Evolutionary conservation across 2,113 vertebrate genomes (phyloP), one percentile per base, ranked within the genome.

Genomic region (Marmota monax): DNA sequence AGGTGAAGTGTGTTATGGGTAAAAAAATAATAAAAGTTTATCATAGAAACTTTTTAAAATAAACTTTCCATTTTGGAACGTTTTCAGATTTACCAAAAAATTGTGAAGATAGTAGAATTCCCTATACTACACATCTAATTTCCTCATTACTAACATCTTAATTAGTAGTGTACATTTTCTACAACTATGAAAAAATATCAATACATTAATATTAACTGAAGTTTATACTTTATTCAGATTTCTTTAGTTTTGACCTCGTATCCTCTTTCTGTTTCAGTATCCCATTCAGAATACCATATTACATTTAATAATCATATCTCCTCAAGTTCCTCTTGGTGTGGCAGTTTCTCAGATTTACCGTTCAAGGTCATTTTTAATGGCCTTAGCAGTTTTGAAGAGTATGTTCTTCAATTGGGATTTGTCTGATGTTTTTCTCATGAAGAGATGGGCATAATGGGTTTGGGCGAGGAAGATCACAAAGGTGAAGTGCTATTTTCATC

Each of bases 31-130:
- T 34, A 86, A 88, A 80, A 1, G 1, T 63, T 90, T 88, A 27
- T 78, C 42, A 61, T 27, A 79, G 27, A 45, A 92, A 91, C 14
- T 88, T 96, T 88, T 94, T 53, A 25, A 94, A 95, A 89, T 87
- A 89, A 89, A 56, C 5, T 90, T 93, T 80, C 56, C 34, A 89
- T 86, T 86, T 95, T 95, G 42, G 29, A 78, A 78, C 42, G 72
- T 56, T 89, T 94, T 74, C 56, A 95, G 72, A 73, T 93, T 93
- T 96, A 89, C 32, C 85, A 53, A 77, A 94, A 92, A 80, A 82
- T 29, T 96, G 53, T 82, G 65, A 95, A 65, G 14, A 73, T 95
- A 79, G 17, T 92, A 88, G 39, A 92, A 37, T 78, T 86, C 69
- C 22, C 61, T 87, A 83, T 83, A 74, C 22, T 53, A 12, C 11